Evolutionary conservation across 2,797 vertebrate genomes (phyloP).

Genomic region (Dendrocincla fuliginosa): DNA sequence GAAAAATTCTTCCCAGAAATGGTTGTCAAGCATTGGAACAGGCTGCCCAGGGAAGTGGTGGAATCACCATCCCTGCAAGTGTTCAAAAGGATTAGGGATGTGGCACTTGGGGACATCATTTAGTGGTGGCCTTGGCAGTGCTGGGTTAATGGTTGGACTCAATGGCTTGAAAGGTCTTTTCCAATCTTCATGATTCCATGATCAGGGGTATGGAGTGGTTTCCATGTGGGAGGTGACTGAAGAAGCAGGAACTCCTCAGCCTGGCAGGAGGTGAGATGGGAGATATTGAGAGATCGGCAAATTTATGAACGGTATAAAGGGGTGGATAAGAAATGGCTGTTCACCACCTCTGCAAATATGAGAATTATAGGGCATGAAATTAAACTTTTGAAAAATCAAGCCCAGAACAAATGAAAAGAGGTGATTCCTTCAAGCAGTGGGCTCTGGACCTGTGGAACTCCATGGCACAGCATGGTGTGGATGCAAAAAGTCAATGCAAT

Average conservation of each 20-base stretch:
- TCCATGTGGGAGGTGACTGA: background rate
- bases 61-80: background rate
- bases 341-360: background rate
- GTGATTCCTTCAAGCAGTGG: background rate
- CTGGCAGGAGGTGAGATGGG: background rate
- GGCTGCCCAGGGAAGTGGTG: background rate
- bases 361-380: conserved; percentile 21
- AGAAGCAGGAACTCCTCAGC: background rate
- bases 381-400: conserved; percentile 7
- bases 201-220: background rate
- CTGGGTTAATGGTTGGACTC: background rate
- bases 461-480: background rate
- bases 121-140: background rate
- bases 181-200: background rate
- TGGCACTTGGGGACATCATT: background rate
- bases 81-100: background rate
- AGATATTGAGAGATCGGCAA: background rate
- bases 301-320: background rate
- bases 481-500: background rate
- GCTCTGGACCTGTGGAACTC: background rate
- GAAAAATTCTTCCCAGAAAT: background rate
- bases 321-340: background rate
- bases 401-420: background rate
- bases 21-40: background rate
- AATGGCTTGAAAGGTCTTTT: background rate